phyloP scores from a whole-genome alignment of 1,140 invertebrate species.

The Neoseiulus cucumeris region DNA sequence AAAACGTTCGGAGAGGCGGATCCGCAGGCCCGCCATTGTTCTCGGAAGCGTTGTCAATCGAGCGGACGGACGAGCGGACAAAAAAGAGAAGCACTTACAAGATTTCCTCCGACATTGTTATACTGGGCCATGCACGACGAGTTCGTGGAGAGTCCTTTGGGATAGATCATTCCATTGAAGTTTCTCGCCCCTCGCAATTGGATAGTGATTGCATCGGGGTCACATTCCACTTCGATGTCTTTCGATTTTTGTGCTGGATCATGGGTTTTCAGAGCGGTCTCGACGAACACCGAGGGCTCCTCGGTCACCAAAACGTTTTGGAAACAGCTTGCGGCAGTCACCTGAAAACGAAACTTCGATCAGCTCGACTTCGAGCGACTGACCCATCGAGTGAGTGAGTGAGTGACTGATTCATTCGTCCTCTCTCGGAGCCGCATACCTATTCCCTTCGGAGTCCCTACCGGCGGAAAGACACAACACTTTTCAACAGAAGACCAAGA shows the following conservation, averaged over 20 bases:
- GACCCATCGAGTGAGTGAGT: too few relatives aligned
- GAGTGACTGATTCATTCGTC: too few relatives aligned
- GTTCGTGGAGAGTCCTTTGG: slow-evolving; percentile 64
- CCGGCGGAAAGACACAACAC: too few relatives aligned
- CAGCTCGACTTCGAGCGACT: too few relatives aligned
- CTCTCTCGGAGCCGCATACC: too few relatives aligned
- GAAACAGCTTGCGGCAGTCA: neutral
- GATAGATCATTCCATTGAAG: slow-evolving; percentile 73
- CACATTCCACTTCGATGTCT: slow-evolving; percentile 8
- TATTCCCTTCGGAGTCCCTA: too few relatives aligned
- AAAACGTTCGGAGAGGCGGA: too few relatives aligned
- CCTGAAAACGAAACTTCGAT: neutral
- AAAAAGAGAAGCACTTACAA: slow-evolving; percentile 28
- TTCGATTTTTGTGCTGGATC: neutral
- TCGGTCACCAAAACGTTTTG: neutral
- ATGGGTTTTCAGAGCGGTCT: neutral
- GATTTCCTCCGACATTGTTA: slow-evolving; percentile 37
- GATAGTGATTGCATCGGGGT: slow-evolving; percentile 5
- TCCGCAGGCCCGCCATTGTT: too few relatives aligned
- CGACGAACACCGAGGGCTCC: neutral
- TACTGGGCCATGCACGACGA: slow-evolving; percentile 62
- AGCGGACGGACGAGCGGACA: too few relatives aligned
- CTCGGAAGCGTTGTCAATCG: too few relatives aligned
- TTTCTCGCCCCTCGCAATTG: slow-evolving; percentile 22
- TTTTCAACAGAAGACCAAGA: too few relatives aligned